phyloP scores from a whole-genome alignment of 1,140 invertebrate genomes.

The Trissolcus basalis region DNA sequence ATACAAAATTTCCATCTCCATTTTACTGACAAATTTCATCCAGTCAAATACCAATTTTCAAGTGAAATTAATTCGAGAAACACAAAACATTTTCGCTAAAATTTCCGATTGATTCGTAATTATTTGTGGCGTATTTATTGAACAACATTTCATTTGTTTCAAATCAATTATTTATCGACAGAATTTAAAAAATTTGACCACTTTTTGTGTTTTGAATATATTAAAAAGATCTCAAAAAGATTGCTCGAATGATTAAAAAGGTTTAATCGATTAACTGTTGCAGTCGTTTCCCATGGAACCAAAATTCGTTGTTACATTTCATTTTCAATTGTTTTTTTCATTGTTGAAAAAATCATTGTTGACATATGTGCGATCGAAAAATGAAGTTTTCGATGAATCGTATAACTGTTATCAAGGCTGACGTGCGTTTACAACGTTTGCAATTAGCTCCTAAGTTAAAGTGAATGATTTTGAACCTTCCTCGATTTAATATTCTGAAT shows the following conservation, averaged over 20 bases:
- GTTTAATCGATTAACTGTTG: slow-evolving; percentile 23
- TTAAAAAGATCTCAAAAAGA: not conserved
- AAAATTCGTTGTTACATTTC: slow-evolving; percentile 45
- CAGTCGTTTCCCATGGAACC: slow-evolving; percentile 23
- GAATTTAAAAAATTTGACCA: slow-evolving; percentile 21
- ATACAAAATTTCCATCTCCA: too few relatives aligned
- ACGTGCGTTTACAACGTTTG: slow-evolving; percentile 40
- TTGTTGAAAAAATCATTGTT: slow-evolving; percentile 49
- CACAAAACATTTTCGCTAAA: too few relatives aligned
- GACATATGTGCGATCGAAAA: slow-evolving; percentile 31
- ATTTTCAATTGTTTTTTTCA: slow-evolving; percentile 31
- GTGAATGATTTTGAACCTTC: slow-evolving; percentile 24
- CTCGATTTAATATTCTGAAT: not conserved
- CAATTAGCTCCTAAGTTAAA: slow-evolving; percentile 44
- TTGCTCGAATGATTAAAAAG: slow-evolving; percentile 2
- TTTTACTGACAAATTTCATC: too few relatives aligned
- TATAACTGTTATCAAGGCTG: slow-evolving; percentile 54
- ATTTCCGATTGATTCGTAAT: too few relatives aligned
- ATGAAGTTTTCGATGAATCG: slow-evolving; percentile 41
- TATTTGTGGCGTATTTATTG: too few relatives aligned
- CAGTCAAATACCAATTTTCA: too few relatives aligned
- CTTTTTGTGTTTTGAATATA: not conserved
- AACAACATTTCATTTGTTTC: not conserved
- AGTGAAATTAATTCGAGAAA: too few relatives aligned
- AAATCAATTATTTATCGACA: slow-evolving; percentile 17